Conservation (phyloP, 92 coral and sea anemone species). For the Porites cylindrica region DNA sequence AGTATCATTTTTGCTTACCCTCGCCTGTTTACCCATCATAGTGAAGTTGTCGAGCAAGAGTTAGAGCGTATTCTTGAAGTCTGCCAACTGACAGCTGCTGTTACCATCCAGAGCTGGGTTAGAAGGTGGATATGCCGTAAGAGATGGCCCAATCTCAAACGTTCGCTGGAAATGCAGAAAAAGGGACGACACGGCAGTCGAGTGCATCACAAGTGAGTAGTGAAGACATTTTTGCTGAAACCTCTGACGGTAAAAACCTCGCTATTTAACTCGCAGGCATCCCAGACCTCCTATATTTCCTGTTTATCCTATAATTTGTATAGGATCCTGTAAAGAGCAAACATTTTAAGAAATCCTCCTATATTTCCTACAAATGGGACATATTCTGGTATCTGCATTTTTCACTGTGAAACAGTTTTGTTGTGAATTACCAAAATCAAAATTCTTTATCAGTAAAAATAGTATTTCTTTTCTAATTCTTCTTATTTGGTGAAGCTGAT, state of each 20-base stretch:
- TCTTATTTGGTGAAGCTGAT: no score
- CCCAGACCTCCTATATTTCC: no score
- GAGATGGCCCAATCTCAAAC: slow-evolving; percentile 78
- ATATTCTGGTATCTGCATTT: no score
- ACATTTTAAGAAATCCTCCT: no score
- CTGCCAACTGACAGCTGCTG: slow-evolving; percentile 45
- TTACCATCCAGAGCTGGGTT: slow-evolving; percentile 67
- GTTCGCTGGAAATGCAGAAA: slow-evolving; percentile 81
- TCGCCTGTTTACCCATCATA: not conserved
- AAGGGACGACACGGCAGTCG: slow-evolving; percentile 70
- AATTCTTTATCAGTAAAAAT: no score
- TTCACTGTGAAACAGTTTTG: no score
- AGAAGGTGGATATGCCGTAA: slow-evolving; percentile 81
- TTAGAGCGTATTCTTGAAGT: slow-evolving; percentile 54
- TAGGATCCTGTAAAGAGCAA: no score
- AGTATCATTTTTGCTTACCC: not conserved
- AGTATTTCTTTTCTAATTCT: no score
- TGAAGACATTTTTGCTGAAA: not conserved
- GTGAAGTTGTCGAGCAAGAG: slow-evolving; percentile 81
- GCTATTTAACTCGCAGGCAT: no score
- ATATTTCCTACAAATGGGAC: no score
- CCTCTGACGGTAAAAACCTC: not conserved
- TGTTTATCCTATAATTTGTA: no score
- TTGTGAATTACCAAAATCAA: no score
- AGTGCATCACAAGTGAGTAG: slow-evolving; percentile 68